Evolutionary conservation across 2,113 vertebrate genomes (phyloP), one percentile per base, ranked within the genome.

Genomic region (Ammodytes dubius): DNA sequence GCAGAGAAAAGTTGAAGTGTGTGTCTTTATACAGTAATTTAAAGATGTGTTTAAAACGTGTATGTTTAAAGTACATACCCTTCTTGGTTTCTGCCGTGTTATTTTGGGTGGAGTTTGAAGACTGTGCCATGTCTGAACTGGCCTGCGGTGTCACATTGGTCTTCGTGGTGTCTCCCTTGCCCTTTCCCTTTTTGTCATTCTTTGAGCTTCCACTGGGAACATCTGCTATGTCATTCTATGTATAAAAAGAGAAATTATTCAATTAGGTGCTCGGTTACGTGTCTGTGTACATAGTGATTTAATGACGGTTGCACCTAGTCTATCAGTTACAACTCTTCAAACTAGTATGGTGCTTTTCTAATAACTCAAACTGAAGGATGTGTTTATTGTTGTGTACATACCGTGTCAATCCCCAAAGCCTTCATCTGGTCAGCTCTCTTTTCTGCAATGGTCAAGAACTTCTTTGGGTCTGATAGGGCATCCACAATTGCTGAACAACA

Each of bases 391-490:
- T 6, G 4, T 46, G 93, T 94, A 91, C 27, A 27, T 94, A 99
- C 98, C 37, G 98, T 99, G 91, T 99, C 98, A 7, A 99, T 99
- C 42, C 98, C 98, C 94, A 99, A 96, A 0, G 98, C 98, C 92
- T 98, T 97, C 98, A 99, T 99, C 94, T 99, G 98, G 93, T 99
- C 98, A 15, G 98, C 97, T 93, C 98, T 96, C 92, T 99, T 99
- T 91, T 99, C 98, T 37, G 97, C 98, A 86, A 99, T 97, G 59
- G 98, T 99, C 77, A 99, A 93, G 93, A 99, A 99, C 93, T 99
- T 99, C 96, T 99, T 99, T 90, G 98, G 98, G 91, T 99, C 98
- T 70, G 98, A 99, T 61, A 99, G 95, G 88, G 98, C 98, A 84
- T 99, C 98, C 87, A 99, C 98, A 19, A 99, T 98, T 72, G 97